Percentiles rank a stretch among this genome's conserved stretches.
These are phyloP conservation scores for Anolis apletophallus DNA, from an alignment of 2,797 vertebrate species.

Conservation along the genomic window DNA sequence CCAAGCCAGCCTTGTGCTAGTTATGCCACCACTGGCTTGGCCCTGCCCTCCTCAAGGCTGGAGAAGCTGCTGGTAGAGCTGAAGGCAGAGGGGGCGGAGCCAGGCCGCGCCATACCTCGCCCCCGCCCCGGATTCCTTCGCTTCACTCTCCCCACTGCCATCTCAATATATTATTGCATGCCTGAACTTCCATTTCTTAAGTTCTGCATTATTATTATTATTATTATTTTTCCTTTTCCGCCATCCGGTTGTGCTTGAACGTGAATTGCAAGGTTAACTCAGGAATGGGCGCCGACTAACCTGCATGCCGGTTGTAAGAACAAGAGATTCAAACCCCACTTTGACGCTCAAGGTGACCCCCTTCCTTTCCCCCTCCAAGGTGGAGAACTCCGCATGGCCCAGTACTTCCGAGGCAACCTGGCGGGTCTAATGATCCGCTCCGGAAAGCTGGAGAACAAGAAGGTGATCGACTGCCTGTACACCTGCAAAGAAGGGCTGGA, in stretches of 20 bases:
- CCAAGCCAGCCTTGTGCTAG: too few species aligned
- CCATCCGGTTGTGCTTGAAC: slow-evolving; percentile 59
- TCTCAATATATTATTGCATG: slow-evolving; percentile 77
- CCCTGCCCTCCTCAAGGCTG: too few species aligned
- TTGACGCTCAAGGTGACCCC: rapidly evolving
- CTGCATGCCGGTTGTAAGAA: slow-evolving; percentile 83
- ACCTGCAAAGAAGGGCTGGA: slow-evolving; percentile 98
- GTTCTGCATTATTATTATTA: slow-evolving; percentile 21
- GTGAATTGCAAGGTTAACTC: slow-evolving; percentile 69
- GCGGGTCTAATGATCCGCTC: slow-evolving; percentile 94
- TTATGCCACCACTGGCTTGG: too few species aligned
- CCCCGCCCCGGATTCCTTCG: too few species aligned
- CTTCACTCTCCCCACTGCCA: neutral
- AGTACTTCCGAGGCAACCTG: slow-evolving; percentile 95
- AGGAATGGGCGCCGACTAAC: slow-evolving; percentile 84
- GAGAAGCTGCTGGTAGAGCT: too few species aligned
- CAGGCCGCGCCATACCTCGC: too few species aligned
- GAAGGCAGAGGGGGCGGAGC: too few species aligned
- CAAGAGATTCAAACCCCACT: neutral
- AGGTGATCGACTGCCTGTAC: slow-evolving; percentile 97
- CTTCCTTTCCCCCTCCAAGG: slow-evolving; percentile 76
- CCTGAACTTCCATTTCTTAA: slow-evolving; percentile 43
- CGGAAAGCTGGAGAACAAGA: slow-evolving; percentile 95
- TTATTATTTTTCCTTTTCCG: neutral
- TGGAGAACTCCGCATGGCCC: slow-evolving; percentile 89